These are phyloP conservation scores for Drosophila eugracilis DNA, from an alignment of 1,140 invertebrate species.

Conservation along the genomic window DNA sequence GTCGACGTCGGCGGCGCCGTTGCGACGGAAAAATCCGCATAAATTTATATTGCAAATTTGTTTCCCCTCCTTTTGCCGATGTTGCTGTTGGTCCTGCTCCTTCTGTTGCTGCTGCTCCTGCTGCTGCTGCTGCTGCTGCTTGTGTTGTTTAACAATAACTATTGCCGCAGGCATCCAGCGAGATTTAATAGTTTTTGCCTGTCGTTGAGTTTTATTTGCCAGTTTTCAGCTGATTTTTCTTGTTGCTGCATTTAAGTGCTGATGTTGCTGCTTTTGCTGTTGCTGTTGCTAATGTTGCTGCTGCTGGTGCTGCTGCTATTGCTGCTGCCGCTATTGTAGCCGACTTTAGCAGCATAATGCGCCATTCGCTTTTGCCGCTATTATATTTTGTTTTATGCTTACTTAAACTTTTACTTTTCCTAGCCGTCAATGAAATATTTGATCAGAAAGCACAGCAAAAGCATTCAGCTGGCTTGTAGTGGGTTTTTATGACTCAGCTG, in stretches of 20 bases:
- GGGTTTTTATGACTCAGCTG: neutral
- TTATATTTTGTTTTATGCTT: constrained; percentile 42
- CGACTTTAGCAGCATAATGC: constrained; percentile 47
- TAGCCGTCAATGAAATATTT: constrained; percentile 46
- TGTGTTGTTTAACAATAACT: constrained; percentile 61
- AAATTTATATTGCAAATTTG: constrained; percentile 66
- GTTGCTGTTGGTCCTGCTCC: constrained; percentile 15
- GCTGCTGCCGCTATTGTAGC: constrained; percentile 15
- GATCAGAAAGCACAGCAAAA: constrained; percentile 8
- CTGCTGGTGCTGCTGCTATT: constrained; percentile 11
- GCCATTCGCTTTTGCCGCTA: constrained; percentile 37
- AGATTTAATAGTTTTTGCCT: constrained; percentile 60
- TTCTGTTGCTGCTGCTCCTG: constrained; percentile 20
- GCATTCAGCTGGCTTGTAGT: constrained; percentile 11
- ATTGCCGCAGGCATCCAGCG: constrained; percentile 73
- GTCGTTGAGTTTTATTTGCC: constrained; percentile 59
- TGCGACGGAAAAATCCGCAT: constrained; percentile 53
- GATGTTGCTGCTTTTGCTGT: constrained; percentile 20
- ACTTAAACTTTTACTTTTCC: constrained; percentile 34
- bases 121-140: constrained; percentile 31
- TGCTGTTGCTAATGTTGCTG: constrained; percentile 3
- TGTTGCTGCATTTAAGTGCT: constrained; percentile 60
- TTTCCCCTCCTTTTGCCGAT: constrained; percentile 17
- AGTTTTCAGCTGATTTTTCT: constrained; percentile 56
- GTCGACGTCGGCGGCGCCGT: constrained; percentile 57